Base-by-base conservation (phyloP, 2,888 invertebrate genomes). In the Cartodere bifasciata region DNA sequence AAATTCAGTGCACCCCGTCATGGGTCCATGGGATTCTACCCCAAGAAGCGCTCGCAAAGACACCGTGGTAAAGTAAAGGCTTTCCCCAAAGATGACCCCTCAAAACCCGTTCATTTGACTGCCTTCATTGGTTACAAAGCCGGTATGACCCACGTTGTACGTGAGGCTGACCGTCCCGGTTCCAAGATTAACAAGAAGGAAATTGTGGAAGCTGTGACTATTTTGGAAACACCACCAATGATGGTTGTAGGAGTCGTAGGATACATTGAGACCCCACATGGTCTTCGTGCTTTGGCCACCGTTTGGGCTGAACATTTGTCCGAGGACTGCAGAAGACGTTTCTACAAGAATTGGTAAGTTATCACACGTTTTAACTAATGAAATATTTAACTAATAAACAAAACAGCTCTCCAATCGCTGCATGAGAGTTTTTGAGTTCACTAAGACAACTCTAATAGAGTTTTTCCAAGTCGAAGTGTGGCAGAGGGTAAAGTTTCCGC, bases 141-240 rank as follows among this genome's bases (percentile, higher is more conserved):
- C 56, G 98, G 98, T 61, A 99, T 98, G 98, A 95, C 94, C 53
- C 98, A 98, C 63, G 86, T 98, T 63, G 87, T 99, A 6, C 77
- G 98, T 48, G 98, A 98, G 67, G 95, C 94, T 31, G 94, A 97
- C 66, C 80, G 94, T 66, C 94, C 94, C 54, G 95, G 95, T 41
- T 97, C 95, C 64, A 95, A 98, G 74, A 84, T 95, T 40, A 95
- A 99, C 72, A 98, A 98, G 68, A 99, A 99, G 66, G 98, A 99
- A 66, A 91, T 98, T 37, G 95, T 98, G 13, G 98, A 99, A 62
- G 91, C 94, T 25, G 98, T 99, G 2, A 98, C 98, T 14, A 82
- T 99, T 52, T 70, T 98, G 49, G 98, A 98, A 67, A 83, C 97
- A 3, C 98, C 98, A 34, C 98, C 98, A 22, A 90, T 99, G 90